Evolutionary conservation across 2,888 invertebrate species (phyloP).

Genomic region (Scaptomyza cyrtandrae): DNA sequence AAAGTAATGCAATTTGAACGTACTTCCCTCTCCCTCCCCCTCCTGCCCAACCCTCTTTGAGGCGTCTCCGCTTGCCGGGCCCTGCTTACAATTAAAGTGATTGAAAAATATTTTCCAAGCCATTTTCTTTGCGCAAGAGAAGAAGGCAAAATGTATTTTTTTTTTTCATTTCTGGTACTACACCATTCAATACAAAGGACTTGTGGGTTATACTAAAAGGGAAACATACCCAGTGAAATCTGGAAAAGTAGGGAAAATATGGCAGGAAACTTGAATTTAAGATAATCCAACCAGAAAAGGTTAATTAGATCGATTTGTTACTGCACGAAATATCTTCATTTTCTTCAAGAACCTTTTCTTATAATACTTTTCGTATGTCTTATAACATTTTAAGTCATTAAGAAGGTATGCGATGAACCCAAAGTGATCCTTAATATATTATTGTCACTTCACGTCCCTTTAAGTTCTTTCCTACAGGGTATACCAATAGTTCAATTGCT

Average conservation of each 20-base stretch:
- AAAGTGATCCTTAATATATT: too few relatives aligned
- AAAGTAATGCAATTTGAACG: constrained; percentile 70
- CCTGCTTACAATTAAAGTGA: constrained; percentile 78
- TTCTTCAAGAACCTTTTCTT: too few relatives aligned
- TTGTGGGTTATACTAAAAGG: constrained; percentile 28
- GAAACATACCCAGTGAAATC: not conserved
- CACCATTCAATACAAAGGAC: constrained; percentile 10
- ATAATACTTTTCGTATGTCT: too few relatives aligned
- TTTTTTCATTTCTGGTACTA: constrained; percentile 37
- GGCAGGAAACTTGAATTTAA: not conserved
- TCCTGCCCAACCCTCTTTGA: not conserved
- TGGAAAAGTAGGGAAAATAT: not conserved
- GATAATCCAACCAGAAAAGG: too few relatives aligned
- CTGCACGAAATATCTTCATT: not conserved
- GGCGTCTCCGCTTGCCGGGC: not conserved
- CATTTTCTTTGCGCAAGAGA: constrained; percentile 73
- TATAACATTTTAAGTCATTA: too few relatives aligned
- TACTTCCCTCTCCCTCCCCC: constrained; percentile 7
- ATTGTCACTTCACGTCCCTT: not conserved
- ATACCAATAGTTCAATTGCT: constrained; percentile 9
- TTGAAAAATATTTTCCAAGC: constrained; percentile 81
- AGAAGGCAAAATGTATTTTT: constrained; percentile 52
- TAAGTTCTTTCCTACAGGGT: constrained; percentile 28
- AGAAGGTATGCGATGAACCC: too few relatives aligned
- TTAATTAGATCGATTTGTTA: not conserved